phyloP scores from a whole-genome alignment of 2,113 vertebrate species.

The Pyrgilauda ruficollis region DNA sequence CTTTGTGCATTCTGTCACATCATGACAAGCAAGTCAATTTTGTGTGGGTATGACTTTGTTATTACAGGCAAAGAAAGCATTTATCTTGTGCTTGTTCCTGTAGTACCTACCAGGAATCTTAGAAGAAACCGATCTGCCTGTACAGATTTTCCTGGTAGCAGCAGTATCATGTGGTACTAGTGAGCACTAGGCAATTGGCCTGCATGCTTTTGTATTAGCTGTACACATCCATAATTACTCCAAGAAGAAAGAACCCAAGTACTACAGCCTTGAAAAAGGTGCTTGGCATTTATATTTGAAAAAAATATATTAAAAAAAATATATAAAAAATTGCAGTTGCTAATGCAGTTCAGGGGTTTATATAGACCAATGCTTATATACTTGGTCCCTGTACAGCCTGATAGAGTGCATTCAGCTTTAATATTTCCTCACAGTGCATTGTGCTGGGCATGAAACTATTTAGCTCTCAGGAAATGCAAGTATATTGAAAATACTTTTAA shows the following conservation, averaged over 20 bases:
- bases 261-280: neutral
- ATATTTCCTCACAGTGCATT: neutral
- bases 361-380: neutral
- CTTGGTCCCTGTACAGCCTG: neutral
- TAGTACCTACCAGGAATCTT: neutral
- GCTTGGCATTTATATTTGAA: neutral
- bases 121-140: neutral
- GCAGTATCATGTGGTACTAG: neutral
- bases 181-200: neutral
- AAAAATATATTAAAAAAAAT: no score
- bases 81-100: neutral
- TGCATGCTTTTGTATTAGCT: neutral
- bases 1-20: neutral
- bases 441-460: neutral
- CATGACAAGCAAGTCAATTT: neutral
- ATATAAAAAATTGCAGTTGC: neutral
- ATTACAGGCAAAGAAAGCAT: neutral
- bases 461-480: neutral
- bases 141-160: neutral
- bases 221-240: neutral
- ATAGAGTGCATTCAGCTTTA: neutral
- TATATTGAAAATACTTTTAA: constrained; percentile 32
- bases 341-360: neutral
- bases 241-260: neutral
- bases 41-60: neutral